These are phyloP conservation scores for Tragelaphus strepsiceros DNA, from an alignment of 2,113 vertebrate species.

Conservation along the genomic window DNA sequence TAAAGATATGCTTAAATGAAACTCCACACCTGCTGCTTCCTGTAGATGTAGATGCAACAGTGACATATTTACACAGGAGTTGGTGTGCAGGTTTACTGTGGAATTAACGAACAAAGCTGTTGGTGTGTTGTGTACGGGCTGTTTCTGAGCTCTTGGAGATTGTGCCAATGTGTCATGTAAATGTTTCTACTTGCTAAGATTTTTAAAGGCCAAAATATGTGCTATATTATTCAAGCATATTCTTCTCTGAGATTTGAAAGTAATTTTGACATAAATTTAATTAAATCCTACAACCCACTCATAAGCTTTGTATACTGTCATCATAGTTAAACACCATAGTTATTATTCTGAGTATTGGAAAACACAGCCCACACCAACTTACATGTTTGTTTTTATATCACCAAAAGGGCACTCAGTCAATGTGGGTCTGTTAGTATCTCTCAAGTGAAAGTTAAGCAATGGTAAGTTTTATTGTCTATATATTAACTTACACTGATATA, in stretches of 20 bases:
- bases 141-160: constrained; percentile 22
- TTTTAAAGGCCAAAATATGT: constrained; percentile 69
- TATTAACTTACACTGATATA: neutral
- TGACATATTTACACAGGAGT: neutral
- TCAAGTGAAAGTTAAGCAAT: neutral
- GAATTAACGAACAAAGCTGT: constrained; percentile 26
- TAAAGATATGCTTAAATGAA: neutral
- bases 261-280: constrained; percentile 60
- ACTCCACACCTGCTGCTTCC: neutral
- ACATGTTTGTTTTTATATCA: neutral
- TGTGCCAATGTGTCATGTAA: constrained; percentile 52
- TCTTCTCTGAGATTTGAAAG: constrained; percentile 24
- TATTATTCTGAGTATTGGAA: constrained; percentile 27
- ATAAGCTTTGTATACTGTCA: constrained; percentile 7
- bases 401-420: neutral
- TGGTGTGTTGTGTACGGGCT: neutral
- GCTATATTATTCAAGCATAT: constrained; percentile 34
- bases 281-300: constrained; percentile 49
- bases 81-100: neutral
- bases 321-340: constrained; percentile 15
- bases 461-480: neutral
- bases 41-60: neutral
- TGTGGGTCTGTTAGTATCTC: neutral
- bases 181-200: constrained; percentile 60
- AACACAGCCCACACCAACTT: neutral